phyloP scores from a whole-genome alignment of 2,888 invertebrate genomes.

The Lycocerus yunnanus region DNA sequence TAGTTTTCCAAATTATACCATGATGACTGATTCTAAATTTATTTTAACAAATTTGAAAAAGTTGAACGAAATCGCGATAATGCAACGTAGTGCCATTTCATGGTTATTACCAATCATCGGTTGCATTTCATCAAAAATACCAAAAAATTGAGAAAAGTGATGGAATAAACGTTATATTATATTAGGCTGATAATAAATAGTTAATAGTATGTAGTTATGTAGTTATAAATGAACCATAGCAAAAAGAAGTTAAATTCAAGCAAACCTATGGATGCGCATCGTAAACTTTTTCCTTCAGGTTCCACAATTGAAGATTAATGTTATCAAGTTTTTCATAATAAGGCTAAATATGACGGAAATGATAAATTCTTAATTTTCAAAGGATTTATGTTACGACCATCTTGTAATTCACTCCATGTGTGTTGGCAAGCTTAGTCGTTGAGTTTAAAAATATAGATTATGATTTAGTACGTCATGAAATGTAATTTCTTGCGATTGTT shows the following conservation, averaged over 20 bases:
- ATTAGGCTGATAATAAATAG: background rate
- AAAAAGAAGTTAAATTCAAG: background rate
- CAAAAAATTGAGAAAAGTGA: too few relatives aligned
- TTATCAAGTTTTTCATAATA: conserved; percentile 31
- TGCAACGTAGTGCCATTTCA: too few relatives aligned
- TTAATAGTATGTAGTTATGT: too few relatives aligned
- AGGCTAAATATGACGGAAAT: conserved; percentile 34
- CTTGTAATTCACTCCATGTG: conserved; percentile 27
- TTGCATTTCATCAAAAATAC: too few relatives aligned
- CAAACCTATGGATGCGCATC: conserved; percentile 4
- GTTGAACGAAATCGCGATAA: too few relatives aligned
- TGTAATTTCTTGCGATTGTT: background rate
- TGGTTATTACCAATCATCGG: too few relatives aligned
- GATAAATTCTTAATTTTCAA: conserved; percentile 19
- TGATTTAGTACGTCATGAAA: background rate
- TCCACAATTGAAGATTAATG: conserved; percentile 29
- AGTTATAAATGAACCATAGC: background rate
- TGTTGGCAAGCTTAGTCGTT: background rate
- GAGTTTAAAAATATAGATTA: background rate
- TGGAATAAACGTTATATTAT: too few relatives aligned
- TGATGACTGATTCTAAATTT: too few relatives aligned
- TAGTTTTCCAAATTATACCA: too few relatives aligned
- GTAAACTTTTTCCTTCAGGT: conserved; percentile 2
- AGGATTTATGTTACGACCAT: conserved; percentile 30
- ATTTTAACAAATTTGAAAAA: too few relatives aligned